Conservation (phyloP, 2,113 vertebrate genomes). For the Bos indicus region DNA sequence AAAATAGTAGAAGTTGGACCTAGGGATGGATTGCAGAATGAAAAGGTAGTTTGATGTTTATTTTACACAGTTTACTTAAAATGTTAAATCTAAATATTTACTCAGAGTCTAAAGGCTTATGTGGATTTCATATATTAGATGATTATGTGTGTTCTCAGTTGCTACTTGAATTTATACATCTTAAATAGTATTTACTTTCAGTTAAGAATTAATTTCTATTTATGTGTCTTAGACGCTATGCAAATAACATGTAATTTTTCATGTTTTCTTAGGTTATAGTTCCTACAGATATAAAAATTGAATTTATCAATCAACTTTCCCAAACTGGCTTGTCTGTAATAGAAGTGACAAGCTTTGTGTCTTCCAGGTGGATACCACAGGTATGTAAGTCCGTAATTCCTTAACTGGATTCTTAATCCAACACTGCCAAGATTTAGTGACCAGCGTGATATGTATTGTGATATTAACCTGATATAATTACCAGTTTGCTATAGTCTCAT, state of each 20-base stretch:
- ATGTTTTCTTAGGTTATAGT: conserved; percentile 86
- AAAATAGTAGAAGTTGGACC: conserved; percentile 98
- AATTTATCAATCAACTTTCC: conserved; percentile 93
- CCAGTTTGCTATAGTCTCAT: background rate
- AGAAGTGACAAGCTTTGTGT: conserved; percentile 97
- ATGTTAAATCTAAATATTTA: background rate
- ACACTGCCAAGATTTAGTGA: background rate
- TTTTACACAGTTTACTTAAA: background rate
- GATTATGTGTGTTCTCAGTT: background rate
- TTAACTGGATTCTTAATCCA: background rate
- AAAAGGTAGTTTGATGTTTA: conserved; percentile 85
- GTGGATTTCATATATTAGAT: background rate
- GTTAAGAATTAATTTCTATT: conserved; percentile 10
- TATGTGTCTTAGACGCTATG: background rate
- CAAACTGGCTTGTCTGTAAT: conserved; percentile 91
- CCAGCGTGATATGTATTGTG: background rate
- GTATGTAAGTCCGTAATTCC: conserved; percentile 77
- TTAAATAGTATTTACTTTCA: conserved; percentile 17
- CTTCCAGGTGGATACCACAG: conserved; percentile 96
- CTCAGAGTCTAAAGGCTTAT: background rate
- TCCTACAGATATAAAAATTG: conserved; percentile 91
- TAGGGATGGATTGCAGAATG: conserved; percentile 96
- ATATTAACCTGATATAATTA: background rate
- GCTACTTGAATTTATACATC: background rate
- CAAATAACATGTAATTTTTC: conserved; percentile 21